Evolutionary conservation across 2,888 invertebrate species (phyloP).

Genomic region (Cantharis rufa): DNA sequence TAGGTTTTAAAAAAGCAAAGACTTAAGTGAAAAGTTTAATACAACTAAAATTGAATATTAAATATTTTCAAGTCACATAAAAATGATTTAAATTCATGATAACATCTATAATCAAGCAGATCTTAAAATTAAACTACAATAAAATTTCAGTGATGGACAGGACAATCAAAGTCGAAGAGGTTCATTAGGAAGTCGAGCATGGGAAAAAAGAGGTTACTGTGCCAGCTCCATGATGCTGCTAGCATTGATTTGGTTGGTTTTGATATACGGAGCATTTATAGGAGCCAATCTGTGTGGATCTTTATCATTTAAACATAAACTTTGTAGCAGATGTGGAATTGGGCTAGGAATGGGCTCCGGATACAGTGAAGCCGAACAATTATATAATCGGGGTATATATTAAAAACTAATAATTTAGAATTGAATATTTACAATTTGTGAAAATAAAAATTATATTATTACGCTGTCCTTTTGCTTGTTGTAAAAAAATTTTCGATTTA

Average conservation of each 20-base stretch:
- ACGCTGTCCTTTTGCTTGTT: background rate
- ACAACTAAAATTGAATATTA: background rate
- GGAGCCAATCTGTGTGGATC: conserved; percentile 26
- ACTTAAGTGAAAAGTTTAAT: background rate
- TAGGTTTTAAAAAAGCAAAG: background rate
- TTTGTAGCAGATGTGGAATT: background rate
- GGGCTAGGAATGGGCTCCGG: background rate
- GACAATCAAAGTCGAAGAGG: background rate
- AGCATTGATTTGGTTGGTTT: conserved; percentile 24
- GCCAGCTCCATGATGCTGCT: conserved; percentile 21
- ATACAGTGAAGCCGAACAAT: background rate
- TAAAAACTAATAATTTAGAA: background rate
- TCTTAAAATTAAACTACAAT: background rate
- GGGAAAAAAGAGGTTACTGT: conserved; percentile 2
- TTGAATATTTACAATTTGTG: background rate
- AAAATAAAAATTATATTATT: background rate
- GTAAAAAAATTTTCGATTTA: background rate
- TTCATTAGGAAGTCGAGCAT: background rate
- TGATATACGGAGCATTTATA: conserved; percentile 29
- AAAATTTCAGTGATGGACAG: background rate
- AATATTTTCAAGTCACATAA: background rate
- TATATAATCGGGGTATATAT: background rate
- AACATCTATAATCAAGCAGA: background rate
- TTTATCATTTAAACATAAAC: background rate
- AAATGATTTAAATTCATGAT: background rate